These are phyloP conservation scores for Sympetrum striolatum DNA, from an alignment of 2,888 invertebrate species.

Conservation along the genomic window DNA sequence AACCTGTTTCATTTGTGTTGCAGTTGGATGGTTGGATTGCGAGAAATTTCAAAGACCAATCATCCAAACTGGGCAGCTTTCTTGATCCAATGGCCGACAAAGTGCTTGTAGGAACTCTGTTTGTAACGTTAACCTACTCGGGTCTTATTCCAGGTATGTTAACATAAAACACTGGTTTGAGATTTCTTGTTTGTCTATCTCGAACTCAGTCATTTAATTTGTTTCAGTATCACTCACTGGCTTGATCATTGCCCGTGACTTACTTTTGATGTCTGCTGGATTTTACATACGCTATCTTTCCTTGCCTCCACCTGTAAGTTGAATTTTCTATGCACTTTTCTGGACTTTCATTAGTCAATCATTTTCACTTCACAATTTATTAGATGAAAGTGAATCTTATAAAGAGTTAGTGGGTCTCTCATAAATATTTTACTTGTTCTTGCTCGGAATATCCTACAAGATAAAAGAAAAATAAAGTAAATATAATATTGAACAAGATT, in stretches of 20 bases:
- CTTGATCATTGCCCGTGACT: slow-evolving; percentile 84
- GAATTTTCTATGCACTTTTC: background rate
- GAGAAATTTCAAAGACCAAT: slow-evolving; percentile 87
- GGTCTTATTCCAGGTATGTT: slow-evolving; percentile 76
- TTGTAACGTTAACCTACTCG: slow-evolving; percentile 84
- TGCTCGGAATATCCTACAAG: no score
- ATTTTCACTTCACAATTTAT: no score
- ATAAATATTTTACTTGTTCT: no score
- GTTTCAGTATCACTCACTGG: slow-evolving; percentile 70
- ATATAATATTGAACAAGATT: no score
- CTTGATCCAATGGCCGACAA: slow-evolving; percentile 98
- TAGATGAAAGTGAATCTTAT: no score
- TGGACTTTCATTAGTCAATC: no score
- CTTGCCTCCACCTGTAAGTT: slow-evolving; percentile 84
- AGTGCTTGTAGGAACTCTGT: slow-evolving; percentile 86
- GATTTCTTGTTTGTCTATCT: background rate
- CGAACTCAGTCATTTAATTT: slow-evolving; percentile 12
- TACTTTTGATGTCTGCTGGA: slow-evolving; percentile 79
- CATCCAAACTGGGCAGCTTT: slow-evolving; percentile 92
- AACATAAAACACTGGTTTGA: background rate
- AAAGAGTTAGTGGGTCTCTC: no score
- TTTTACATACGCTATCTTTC: slow-evolving; percentile 91
- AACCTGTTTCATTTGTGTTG: slow-evolving; percentile 52
- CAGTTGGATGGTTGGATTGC: slow-evolving; percentile 97
- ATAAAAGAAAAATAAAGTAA: no score